These are phyloP conservation scores for Epinephelus malabaricus DNA, from an alignment of 2,797 vertebrate genomes.

Conservation along the genomic window DNA sequence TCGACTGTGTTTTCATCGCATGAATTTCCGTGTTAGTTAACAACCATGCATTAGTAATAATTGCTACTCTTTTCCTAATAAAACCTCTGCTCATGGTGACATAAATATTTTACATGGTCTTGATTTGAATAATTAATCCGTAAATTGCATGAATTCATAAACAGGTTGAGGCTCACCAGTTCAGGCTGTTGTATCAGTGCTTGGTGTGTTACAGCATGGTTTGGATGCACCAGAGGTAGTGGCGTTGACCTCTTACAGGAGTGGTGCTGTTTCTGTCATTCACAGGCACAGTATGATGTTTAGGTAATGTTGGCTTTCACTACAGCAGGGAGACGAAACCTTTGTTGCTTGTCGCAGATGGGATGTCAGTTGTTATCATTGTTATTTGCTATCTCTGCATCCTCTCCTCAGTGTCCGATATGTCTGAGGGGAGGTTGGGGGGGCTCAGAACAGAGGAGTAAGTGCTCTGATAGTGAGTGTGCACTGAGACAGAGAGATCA, in stretches of 20 bases:
- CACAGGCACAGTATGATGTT: not conserved
- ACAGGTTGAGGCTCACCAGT: not conserved
- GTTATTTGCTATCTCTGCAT: conserved; percentile 2
- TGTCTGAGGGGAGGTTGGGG: not conserved
- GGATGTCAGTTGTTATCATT: conserved; percentile 4
- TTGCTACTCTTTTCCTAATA: not conserved
- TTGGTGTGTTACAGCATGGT: no score
- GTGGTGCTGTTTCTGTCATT: not conserved
- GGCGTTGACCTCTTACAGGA: not conserved
- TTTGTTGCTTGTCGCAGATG: not conserved
- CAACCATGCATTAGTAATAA: not conserved
- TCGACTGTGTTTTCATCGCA: no score
- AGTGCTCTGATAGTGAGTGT: conserved; percentile 1
- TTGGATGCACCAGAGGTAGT: not conserved
- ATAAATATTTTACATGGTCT: not conserved
- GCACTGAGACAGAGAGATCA: conserved; percentile 3
- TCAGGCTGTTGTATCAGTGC: not conserved
- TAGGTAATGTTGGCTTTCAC: not conserved
- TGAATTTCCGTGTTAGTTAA: not conserved
- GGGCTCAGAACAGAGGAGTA: conserved; percentile 2
- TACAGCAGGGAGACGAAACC: not conserved
- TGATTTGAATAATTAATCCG: not conserved
- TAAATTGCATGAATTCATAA: not conserved
- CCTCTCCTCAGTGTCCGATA: not conserved
- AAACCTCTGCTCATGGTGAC: not conserved